Evolutionary conservation across 2,113 vertebrate species (phyloP).

Genomic region (Psettodes erumei): DNA sequence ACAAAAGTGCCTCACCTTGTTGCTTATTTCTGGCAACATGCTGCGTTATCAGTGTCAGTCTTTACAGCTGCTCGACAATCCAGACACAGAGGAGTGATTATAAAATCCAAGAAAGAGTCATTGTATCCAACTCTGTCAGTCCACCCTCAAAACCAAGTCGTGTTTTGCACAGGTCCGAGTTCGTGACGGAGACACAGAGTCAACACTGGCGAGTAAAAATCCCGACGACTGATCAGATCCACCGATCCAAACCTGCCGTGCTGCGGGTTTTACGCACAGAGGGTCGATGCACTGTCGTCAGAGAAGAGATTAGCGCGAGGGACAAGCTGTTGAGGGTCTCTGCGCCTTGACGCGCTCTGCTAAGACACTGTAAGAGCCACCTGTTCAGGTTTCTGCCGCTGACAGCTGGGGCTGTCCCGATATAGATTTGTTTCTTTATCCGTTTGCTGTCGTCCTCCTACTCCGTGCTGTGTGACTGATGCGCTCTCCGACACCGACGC

Average conservation of each 20-base stretch:
- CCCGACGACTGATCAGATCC: constrained; percentile 50
- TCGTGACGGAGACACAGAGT: constrained; percentile 6
- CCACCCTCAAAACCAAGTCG: constrained; percentile 6
- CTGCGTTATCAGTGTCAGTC: constrained; percentile 29
- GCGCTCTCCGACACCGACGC: constrained; percentile 45
- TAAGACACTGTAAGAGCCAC: constrained; percentile 65
- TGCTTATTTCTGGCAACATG: constrained; percentile 86
- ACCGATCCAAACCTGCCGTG: constrained; percentile 21
- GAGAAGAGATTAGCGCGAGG: constrained; percentile 73
- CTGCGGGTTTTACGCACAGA: constrained; percentile 56
- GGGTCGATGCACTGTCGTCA: constrained; percentile 71
- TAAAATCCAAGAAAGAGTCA: constrained; percentile 67
- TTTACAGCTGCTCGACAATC: constrained; percentile 35
- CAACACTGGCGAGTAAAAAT: constrained; percentile 29
- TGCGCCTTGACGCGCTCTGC: constrained; percentile 57
- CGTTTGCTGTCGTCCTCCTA: constrained; percentile 59
- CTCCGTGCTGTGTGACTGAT: constrained; percentile 44
- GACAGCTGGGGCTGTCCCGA: constrained; percentile 73
- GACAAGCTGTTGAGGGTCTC: constrained; percentile 72
- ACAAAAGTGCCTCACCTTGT: constrained; percentile 76
- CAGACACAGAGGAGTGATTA: constrained; percentile 43
- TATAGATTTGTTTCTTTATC: constrained; percentile 76
- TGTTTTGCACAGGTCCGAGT: constrained; percentile 2
- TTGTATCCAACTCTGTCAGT: constrained; percentile 52
- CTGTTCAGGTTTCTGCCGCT: constrained; percentile 77